Base-by-base conservation (phyloP, 2,113 vertebrate species). In the Tauraco erythrolophus region DNA sequence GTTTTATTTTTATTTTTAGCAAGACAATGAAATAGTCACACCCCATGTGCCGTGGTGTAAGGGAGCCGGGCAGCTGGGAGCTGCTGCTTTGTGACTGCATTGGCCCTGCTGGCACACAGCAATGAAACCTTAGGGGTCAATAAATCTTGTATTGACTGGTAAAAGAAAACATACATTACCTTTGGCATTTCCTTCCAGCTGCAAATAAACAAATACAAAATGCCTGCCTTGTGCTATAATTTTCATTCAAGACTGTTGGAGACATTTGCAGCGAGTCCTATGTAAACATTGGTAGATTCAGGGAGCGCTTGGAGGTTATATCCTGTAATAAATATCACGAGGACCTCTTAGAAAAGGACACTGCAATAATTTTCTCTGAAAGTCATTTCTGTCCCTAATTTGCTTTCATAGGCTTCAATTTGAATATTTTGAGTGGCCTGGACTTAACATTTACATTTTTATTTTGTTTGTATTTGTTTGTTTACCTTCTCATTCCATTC, bases 321-420 rank as follows among this genome's bases (percentile, higher is more conserved):
- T 98, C 87, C 94, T 98, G 97, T 91, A 92, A 86, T 95, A 97
- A 98, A 97, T 94, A 97, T 75, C 51, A 60, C 82, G 72, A 86
- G 62, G 68, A 94, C 88, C 81, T 79, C 35, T 88, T 84, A 83
- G 79, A 62, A 95, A 92, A 92, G 46, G 51, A 76, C 37, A 80
- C 56, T 48, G 54, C 83, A 84, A 96, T 86, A 60, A 75, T 97
- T 97, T 97, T 95, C 80, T 96, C 74, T 95, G 72, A 77, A 91
- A 97, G 56, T 74, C 14, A 79, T 50, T 96, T 97, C 91, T 96
- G 71, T 95, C 71, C 71, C 46, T 70, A 35, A 87, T 97, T 96
- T 84, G 51, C 72, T 93, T 92, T 78, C 54, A 57, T 83, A 62
- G 78, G 16, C 71, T 86, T 95, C 65, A 46, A 25, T 83, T 60